Evolutionary conservation across 2,888 invertebrate species (phyloP), one percentile per base, ranked within the genome.

Genomic region (Pecten maximus): DNA sequence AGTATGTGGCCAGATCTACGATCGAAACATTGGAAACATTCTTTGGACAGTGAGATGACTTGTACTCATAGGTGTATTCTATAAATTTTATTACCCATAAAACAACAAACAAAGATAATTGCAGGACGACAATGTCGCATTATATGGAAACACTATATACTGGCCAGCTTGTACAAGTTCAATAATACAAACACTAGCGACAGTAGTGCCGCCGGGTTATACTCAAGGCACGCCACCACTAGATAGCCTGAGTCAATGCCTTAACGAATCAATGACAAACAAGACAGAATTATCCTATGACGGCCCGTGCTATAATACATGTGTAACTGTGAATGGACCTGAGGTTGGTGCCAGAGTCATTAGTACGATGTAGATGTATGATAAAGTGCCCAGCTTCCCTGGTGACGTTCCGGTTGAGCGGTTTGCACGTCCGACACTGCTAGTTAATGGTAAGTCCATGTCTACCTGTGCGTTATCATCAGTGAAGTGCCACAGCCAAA

Each of bases 301-400:
- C 74, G 74, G 74, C 74, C 12, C 74, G 74, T 74, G 28, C 74
- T 74, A 74, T 74, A 74, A 74, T 74, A 74, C 74, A 74, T 74
- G 35, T 74, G 74, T 74, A 74, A 74, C 74, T 35, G 74, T 74
- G 74, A 74, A 74, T 74, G 74, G 28, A 74, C 74, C 3, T n/a
- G 28, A 35, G 8, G 74, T 19, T 19, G 54, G n/a, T 8, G 4
- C 60, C n/a, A 44, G 74, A 35, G 19, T 35, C 74, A 74, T 74
- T 74, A 74, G 74, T 28, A 12, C 6, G 44, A 44, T 44, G 44
- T 44, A 74, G 28, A 35, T 6, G 28, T 1, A 35, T 6, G 74
- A 28, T 74, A 74, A 8, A 35, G 74, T 35, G 74, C 6, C 74
- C 28, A 6, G 35, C 74, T 74, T 74, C 74, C 74, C 74, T 74